A percentile compares a stretch with the other conserved stretches of the same genome.
phyloP scores from a whole-genome alignment of 1,140 invertebrate genomes.

The Hycleus cichorii region DNA sequence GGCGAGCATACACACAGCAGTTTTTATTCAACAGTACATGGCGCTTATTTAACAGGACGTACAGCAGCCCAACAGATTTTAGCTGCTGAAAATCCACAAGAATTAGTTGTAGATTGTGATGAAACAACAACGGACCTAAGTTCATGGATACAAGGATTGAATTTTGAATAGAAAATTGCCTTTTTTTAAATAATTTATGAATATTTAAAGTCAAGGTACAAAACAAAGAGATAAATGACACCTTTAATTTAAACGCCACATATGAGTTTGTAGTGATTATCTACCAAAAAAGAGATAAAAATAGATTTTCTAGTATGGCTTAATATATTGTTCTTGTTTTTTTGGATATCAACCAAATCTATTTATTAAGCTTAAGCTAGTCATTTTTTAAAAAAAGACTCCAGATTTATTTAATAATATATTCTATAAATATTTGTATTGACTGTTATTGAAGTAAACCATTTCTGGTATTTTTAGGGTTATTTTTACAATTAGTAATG shows the following conservation, averaged over 20 bases:
- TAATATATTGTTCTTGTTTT: too few species aligned
- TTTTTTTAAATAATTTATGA: neutral
- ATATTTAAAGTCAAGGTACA: neutral
- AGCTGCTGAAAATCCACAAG: slow-evolving; percentile 48
- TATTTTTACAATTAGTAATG: too few species aligned
- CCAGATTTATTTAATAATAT: neutral
- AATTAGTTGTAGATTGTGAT: slow-evolving; percentile 57
- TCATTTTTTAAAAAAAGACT: neutral
- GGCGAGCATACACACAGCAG: slow-evolving; percentile 91
- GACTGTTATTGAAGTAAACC: too few species aligned
- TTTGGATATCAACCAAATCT: too few species aligned
- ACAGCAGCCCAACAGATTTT: slow-evolving; percentile 72
- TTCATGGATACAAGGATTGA: slow-evolving; percentile 78
- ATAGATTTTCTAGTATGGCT: neutral
- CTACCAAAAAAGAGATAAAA: neutral
- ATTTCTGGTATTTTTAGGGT: too few species aligned
- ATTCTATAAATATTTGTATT: too few species aligned
- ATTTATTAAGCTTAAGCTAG: too few species aligned
- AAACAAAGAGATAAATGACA: too few species aligned
- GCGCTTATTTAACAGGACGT: slow-evolving; percentile 82
- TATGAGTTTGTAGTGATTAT: too few species aligned
- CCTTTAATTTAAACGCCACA: too few species aligned
- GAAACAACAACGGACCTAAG: slow-evolving; percentile 68
- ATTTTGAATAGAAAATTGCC: slow-evolving; percentile 45
- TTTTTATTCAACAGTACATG: slow-evolving; percentile 93